A percentile compares a stretch with the other conserved stretches of the same genome.
Conservation (phyloP, 2,113 vertebrate species). For the Candoia aspera region DNA sequence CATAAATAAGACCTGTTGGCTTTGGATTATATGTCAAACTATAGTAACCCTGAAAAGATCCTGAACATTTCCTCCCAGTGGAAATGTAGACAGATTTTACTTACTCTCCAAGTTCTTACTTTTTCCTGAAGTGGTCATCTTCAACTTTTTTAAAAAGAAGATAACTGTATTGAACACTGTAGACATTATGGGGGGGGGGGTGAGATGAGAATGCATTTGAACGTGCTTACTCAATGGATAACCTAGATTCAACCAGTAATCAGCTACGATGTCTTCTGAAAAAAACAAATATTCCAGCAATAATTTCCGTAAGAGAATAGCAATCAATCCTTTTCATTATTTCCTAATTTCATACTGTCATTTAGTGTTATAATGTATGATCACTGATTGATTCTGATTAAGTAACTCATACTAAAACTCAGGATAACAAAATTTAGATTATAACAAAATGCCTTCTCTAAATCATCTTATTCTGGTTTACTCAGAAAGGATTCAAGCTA, state of each 20-base stretch:
- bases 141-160: not conserved
- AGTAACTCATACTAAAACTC: not conserved
- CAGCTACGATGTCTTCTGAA: not conserved
- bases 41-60: not conserved
- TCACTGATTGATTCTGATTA: not conserved
- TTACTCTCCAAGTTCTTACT: not conserved
- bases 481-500: not conserved
- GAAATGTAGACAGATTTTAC: not conserved
- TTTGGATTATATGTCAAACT: not conserved
- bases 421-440: not conserved
- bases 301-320: not conserved
- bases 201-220: not conserved
- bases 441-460: not conserved
- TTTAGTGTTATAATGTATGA: not conserved
- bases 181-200: not conserved
- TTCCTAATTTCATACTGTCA: not conserved
- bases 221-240: not conserved
- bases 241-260: not conserved
- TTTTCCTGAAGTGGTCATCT: not conserved
- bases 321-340: not conserved
- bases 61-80: not conserved
- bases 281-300: not conserved
- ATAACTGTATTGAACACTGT: not conserved
- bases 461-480: not conserved
- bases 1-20: not conserved